These are phyloP conservation scores for Tenualosa ilisha DNA, from an alignment of 2,797 vertebrate species.

Conservation along the genomic window DNA sequence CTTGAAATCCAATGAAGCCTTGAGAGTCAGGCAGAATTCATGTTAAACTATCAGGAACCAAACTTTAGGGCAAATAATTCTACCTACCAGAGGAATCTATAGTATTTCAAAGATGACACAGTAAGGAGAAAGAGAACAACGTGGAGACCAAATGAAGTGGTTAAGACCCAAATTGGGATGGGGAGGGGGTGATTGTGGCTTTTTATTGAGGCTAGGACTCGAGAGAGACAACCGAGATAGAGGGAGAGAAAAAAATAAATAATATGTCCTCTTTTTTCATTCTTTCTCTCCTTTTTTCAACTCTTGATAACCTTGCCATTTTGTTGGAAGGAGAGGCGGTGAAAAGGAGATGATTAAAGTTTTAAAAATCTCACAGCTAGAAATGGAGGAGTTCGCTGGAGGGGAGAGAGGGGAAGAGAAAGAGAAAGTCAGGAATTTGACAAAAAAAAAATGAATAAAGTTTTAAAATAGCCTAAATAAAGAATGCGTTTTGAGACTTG, in stretches of 20 bases:
- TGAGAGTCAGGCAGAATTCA: neutral
- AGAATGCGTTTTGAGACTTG: neutral
- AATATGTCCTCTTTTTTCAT: neutral
- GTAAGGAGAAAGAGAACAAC: neutral
- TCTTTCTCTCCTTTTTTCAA: slow-evolving; percentile 47
- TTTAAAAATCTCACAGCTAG: slow-evolving; percentile 52
- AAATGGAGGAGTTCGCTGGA: slow-evolving; percentile 27
- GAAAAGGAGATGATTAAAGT: slow-evolving; percentile 71
- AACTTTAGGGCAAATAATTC: too few relatives aligned
- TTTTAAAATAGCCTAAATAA: neutral
- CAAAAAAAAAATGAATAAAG: neutral
- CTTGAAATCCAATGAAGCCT: neutral
- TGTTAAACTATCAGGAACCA: neutral
- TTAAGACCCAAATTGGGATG: neutral
- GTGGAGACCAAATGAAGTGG: neutral
- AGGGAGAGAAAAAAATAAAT: neutral
- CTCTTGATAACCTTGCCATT: slow-evolving; percentile 59
- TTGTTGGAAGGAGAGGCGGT: slow-evolving; percentile 53
- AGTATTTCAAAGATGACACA: neutral
- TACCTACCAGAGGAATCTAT: neutral
- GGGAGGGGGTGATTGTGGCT: too few relatives aligned
- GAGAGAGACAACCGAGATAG: neutral
- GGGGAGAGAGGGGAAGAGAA: slow-evolving; percentile 42
- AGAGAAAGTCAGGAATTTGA: neutral
- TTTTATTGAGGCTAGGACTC: neutral